These are phyloP conservation scores for Sebastes goodei DNA, from an alignment of 2,797 vertebrate genomes.

Conservation along the genomic window DNA sequence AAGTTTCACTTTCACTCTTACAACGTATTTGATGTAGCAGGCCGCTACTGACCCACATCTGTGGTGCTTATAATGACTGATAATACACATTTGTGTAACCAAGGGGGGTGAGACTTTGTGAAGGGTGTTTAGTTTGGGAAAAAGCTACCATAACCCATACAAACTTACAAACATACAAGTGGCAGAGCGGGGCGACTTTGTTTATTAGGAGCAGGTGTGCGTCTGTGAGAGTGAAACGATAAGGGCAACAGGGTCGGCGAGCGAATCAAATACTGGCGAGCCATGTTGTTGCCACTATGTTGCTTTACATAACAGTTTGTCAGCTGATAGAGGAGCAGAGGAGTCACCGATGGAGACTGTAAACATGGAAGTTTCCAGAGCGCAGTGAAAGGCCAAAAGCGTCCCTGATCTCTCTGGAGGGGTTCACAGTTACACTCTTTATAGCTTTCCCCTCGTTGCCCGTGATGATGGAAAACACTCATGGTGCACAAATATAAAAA, in stretches of 20 bases:
- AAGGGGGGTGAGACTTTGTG: not conserved
- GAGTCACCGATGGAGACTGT: conserved; percentile 29
- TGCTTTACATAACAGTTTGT: conserved; percentile 43
- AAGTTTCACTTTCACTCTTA: no score
- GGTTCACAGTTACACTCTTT: conserved; percentile 36
- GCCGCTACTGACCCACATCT: no score
- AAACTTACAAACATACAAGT: not conserved
- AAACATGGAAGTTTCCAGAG: conserved; percentile 49
- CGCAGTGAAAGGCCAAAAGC: conserved; percentile 49
- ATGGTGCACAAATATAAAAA: conserved; percentile 23
- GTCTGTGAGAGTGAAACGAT: not conserved
- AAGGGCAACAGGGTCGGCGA: conserved; percentile 13
- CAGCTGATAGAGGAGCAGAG: conserved; percentile 30
- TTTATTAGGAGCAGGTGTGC: not conserved
- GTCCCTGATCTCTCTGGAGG: conserved; percentile 36
- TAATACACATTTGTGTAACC: not conserved
- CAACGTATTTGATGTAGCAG: no score
- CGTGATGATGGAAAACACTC: conserved; percentile 35
- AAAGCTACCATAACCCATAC: not conserved
- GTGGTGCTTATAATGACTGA: no score
- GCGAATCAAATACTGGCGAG: conserved; percentile 20
- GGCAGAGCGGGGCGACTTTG: not conserved
- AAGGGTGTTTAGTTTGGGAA: not conserved
- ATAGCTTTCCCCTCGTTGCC: conserved; percentile 33
- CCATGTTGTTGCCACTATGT: conserved; percentile 10